phyloP scores from a whole-genome alignment of 2,797 vertebrate genomes.

The Coregonus suidteri region DNA sequence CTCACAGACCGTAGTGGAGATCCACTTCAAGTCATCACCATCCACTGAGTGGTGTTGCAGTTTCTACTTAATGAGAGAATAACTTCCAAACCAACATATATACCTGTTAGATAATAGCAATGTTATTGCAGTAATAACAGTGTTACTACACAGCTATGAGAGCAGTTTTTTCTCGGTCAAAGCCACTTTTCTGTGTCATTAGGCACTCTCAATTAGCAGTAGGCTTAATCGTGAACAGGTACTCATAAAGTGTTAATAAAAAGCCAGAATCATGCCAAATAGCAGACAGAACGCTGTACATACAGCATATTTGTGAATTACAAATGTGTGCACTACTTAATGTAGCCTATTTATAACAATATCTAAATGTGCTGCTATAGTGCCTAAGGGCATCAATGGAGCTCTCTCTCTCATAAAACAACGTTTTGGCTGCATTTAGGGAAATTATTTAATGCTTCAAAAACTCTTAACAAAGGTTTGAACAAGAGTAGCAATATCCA shows the following conservation, averaged over 20 bases:
- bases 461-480: constrained; percentile 13
- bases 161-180: neutral
- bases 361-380: neutral
- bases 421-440: constrained; percentile 8
- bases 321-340: neutral
- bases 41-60: neutral
- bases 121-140: neutral
- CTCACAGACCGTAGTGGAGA: neutral
- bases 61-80: neutral
- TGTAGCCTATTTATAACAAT: too few species aligned
- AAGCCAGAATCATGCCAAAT: neutral
- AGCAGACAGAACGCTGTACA: neutral
- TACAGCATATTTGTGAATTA: neutral
- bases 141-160: neutral
- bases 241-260: neutral
- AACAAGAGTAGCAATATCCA: constrained; percentile 28
- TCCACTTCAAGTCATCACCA: neutral
- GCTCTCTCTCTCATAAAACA: constrained; percentile 26
- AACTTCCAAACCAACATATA: neutral
- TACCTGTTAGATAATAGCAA: neutral
- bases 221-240: neutral
- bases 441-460: constrained; percentile 9
- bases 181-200: too few species aligned
- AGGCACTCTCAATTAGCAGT: neutral
- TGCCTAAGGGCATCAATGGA: constrained; percentile 6